phyloP scores from a whole-genome alignment of 1,140 invertebrate species.

The Orussus abietinus region DNA sequence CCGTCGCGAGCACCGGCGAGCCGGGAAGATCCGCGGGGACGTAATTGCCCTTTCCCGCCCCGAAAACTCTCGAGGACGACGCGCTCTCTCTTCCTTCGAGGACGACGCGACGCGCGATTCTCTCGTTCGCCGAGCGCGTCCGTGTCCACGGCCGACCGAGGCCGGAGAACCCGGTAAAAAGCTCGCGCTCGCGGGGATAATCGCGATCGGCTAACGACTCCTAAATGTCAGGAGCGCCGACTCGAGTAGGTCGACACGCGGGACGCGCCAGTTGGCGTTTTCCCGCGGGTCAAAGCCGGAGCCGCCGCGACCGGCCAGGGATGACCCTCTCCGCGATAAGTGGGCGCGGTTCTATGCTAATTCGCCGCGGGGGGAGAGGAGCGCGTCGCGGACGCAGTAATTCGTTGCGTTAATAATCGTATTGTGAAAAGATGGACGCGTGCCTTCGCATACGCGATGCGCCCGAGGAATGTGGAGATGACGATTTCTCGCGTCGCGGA shows the following conservation, averaged over 20 bases:
- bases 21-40: too few relatives aligned
- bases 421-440: conserved; percentile 36
- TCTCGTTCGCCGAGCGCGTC: background rate
- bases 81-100: background rate
- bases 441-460: conserved; percentile 31
- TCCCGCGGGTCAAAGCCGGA: too few relatives aligned
- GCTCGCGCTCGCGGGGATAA: conserved; percentile 6
- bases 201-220: conserved; percentile 10
- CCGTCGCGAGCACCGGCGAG: too few relatives aligned
- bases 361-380: conserved; percentile 1
- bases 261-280: background rate
- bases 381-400: too few relatives aligned
- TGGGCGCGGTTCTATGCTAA: background rate
- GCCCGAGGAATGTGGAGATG: too few relatives aligned
- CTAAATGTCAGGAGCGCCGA: background rate
- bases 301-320: too few relatives aligned
- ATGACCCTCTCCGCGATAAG: too few relatives aligned
- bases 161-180: conserved; percentile 8
- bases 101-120: too few relatives aligned
- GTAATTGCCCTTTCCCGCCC: too few relatives aligned
- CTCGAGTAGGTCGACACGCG: background rate
- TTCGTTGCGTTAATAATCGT: conserved; percentile 33
- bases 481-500: too few relatives aligned
- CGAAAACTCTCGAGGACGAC: too few relatives aligned
- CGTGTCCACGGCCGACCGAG: background rate